Evolutionary conservation across 2,113 vertebrate species (phyloP), one percentile per base, ranked within the genome.

Genomic region (Chaetorhynchus papuensis): DNA sequence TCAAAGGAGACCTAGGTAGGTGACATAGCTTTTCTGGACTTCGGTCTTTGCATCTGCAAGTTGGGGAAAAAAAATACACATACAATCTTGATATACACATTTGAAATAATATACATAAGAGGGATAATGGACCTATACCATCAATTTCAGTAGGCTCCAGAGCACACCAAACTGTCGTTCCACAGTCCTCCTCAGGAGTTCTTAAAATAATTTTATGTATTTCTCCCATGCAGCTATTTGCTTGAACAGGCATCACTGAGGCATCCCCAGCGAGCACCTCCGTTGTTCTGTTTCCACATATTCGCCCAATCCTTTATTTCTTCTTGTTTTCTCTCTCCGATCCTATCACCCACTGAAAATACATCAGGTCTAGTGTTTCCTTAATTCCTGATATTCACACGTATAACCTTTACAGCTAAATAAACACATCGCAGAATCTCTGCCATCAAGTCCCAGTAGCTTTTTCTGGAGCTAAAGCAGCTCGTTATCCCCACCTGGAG

Each of bases 401-500:
- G 4, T 8, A 0, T 4, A 41, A 56, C 42, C 77, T 68, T 39
- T 28, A 50, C 8, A 69, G 37, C 13, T 47, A 21, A 70, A 45
- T 15, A 31, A 85, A 60, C 35, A 15, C 61, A 39, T 1, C 0
- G 75, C 45, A 72, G 54, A 30, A 65, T 19, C 75, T 47, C 28
- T 13, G 50, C 23, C n/a, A 17, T 6, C 14, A 18, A 69, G 37
- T 11, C 37, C 20, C 41, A 10, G 7, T 0, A 47, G 42, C 6
- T 66, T 77, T 57, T 45, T 15, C 45, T 20, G 64, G 28, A 57
- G 68, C 79, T 70, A 53, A 60, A 74, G 54, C 21, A 90, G 96
- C 94, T 96, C 92, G 53, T 89, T 86, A 92, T 75, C 93, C n/a
- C 96, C 94, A 81, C 26, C 95, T 86, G 72, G 75, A 95, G 96